Base-by-base conservation (phyloP, 1,140 invertebrate genomes). In the Ceratosolen solmsi region DNA sequence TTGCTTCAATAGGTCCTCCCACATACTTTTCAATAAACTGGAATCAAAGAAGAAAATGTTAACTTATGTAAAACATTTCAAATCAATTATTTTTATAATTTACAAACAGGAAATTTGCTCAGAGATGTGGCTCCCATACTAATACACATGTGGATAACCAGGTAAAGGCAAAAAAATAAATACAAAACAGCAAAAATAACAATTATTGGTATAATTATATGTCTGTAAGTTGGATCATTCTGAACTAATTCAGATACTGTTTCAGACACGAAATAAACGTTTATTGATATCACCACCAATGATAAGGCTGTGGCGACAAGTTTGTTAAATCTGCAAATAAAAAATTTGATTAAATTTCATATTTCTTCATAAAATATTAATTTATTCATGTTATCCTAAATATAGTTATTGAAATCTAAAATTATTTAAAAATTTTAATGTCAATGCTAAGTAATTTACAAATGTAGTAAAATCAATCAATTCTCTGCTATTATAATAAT, bases 201-300 rank as follows among this genome's bases (percentile, higher is more conserved):
- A 49, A 96, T 92, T 38, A 90, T 79, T 0, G 94, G 74, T 94
- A 93, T 83, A 83, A 92, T 83, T 83, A 90, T 90, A 94, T 94
- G 90, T 73, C 88, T 91, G 75, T 88, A 85, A 60, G 91, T 83
- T 2, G 94, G 91, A 46, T 94, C 83, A 27, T 90, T 86, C 1
- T 91, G 84, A 17, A 83, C 58, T 25, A 65, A 54, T 17, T 77
- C 76, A 1, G 93, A 87, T 0, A 96, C 93, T 84, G 94, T 95
- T 33, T 92, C 90, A 27, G 93, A 90, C 3, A 97, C 95, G 89
- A 97, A 97, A 88, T 94, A 97, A 70, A 97, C 92, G 88, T 98
- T 98, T 83, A 98, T 97, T 17, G 87, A 88, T 86, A 98, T 96
- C 1, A 98, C 95, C 30, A 95, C 87, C 15, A 94, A 86, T 11